Conservation (phyloP, 2,797 vertebrate species). For the Coccyzus lansbergi region DNA sequence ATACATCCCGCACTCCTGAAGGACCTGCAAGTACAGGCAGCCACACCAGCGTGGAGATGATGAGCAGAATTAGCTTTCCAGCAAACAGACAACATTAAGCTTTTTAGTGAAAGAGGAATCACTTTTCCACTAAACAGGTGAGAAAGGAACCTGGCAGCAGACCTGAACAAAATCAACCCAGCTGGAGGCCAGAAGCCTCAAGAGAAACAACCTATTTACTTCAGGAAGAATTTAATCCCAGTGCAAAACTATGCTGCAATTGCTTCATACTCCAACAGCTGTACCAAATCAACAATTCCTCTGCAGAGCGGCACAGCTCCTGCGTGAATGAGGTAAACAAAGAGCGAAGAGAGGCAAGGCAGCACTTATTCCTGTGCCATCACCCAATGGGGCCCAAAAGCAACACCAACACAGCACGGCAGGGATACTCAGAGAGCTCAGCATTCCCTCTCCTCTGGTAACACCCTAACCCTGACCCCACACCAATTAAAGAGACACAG, state of each 20-base stretch:
- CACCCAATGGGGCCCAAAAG: background rate
- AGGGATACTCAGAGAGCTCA: background rate
- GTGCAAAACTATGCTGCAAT: background rate
- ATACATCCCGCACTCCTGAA: fast-evolving
- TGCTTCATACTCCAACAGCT: conserved; percentile 1
- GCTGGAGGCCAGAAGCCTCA: background rate
- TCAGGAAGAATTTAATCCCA: background rate
- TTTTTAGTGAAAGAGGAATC: background rate
- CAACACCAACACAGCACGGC: background rate
- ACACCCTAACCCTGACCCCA: background rate
- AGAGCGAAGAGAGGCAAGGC: background rate
- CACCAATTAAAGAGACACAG: background rate
- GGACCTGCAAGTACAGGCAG: background rate
- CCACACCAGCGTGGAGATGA: background rate
- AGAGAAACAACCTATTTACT: background rate
- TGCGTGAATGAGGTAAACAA: background rate
- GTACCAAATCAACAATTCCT: background rate
- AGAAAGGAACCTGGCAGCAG: background rate
- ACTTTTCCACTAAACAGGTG: background rate
- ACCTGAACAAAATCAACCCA: background rate
- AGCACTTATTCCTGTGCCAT: background rate
- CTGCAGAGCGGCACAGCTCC: background rate
- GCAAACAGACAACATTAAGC: background rate
- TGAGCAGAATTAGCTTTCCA: background rate
- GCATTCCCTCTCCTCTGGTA: background rate